Base-by-base conservation (phyloP, 1,140 invertebrate genomes). In the Drosophila azteca region DNA sequence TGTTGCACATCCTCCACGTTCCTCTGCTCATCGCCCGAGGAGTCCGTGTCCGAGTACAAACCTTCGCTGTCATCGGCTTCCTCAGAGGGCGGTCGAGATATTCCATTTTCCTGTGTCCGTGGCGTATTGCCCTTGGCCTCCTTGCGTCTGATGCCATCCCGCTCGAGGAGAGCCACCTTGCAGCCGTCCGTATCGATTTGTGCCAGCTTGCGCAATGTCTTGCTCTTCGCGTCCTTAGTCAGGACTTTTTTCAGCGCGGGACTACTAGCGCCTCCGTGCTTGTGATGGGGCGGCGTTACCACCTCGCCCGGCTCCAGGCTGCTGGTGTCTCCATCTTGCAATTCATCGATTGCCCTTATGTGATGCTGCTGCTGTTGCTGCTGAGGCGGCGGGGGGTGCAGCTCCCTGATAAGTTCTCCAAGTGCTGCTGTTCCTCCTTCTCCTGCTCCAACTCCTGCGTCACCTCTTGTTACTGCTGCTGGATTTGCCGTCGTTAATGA, bases 241-340 rank as follows among this genome's bases (percentile, higher is more conserved):
- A 79, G 62, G 5, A 62, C 20, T 75, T 88, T 88, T 61, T 73
- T 82, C 9, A 49, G 43, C 3, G 52, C 58, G 0, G 62, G 77
- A 62, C 79, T 78, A 1, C 49, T 48, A 24, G 15, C 39, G 39
- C 31, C 60, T 8, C 48, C n/a, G 11, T 41, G 43, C 29, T 54
- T 49, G 26, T 74, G 65, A 63, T 84, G 90, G 9, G 90, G 90
- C 22, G 90, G 90, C 24, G 90, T 91, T 44, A 89, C 77, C 5
- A 91, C 66, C 24, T 91, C 90, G n/a, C 90, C 90, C 11, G 90
- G 90, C 46, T 91, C 90, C 48, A 91, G 60, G 13, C 80, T 87
- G 46, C 82, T 90, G 45, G 74, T 87, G 39, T 90, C 90, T 6
- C 74, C 76, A 48, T 84, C 84, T 48, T 83, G 80, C 55, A 78